A percentile compares a stretch with the other conserved stretches of the same genome.
Conservation (phyloP, 2,113 vertebrate genomes). For the Hylia prasina region DNA sequence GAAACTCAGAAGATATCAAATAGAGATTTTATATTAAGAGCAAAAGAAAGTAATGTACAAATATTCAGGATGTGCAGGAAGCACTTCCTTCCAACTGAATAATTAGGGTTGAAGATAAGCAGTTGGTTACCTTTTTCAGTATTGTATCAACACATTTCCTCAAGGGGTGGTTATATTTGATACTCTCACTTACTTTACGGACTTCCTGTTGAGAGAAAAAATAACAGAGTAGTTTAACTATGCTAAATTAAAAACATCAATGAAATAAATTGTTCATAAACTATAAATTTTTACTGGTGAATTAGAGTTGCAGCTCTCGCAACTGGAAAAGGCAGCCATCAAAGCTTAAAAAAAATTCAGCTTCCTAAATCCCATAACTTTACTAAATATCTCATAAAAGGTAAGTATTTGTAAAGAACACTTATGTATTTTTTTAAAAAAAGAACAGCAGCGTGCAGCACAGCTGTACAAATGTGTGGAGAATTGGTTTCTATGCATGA, state of each 20-base stretch:
- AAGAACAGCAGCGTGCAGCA: background rate
- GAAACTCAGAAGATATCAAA: background rate
- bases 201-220: constrained; percentile 78
- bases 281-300: background rate
- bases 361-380: background rate
- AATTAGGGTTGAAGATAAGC: background rate
- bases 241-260: background rate
- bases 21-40: background rate
- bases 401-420: background rate
- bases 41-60: background rate
- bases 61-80: background rate
- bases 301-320: background rate
- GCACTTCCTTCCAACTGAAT: background rate
- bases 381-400: background rate
- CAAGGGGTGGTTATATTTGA: constrained; percentile 83
- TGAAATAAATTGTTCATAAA: background rate
- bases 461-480: background rate
- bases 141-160: constrained; percentile 91
- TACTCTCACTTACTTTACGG: constrained; percentile 77
- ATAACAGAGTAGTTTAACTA: background rate
- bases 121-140: constrained; percentile 84
- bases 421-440: accelerated
- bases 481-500: background rate
- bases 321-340: background rate
- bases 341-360: background rate